phyloP scores from a whole-genome alignment of 2,888 invertebrate species.

The Drosophila multiciliata region DNA sequence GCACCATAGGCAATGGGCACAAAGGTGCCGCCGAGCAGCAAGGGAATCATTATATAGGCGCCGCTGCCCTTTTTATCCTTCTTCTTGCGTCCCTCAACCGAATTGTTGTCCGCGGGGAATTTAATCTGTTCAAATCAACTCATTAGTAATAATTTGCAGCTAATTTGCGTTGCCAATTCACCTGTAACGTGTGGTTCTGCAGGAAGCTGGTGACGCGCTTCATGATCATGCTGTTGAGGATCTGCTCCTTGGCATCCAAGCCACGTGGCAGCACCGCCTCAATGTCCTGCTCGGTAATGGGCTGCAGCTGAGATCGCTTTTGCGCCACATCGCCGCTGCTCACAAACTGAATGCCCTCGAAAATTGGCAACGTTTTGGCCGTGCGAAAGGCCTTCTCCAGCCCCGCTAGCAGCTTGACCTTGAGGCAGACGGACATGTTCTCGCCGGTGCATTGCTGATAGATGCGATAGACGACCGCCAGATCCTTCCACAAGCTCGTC shows the following conservation, averaged over 20 bases:
- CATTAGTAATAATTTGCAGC: not conserved
- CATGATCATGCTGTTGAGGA: conserved; percentile 90
- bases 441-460: conserved; percentile 92
- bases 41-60: conserved; percentile 91
- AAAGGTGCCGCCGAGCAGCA: conserved; percentile 92
- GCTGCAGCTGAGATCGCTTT: conserved; percentile 42
- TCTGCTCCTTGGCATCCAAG: conserved; percentile 89
- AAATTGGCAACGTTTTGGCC: conserved; percentile 87
- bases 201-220: conserved; percentile 91
- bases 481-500: conserved; percentile 85
- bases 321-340: conserved; percentile 86
- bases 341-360: conserved; percentile 91
- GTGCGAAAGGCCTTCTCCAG: conserved; percentile 90
- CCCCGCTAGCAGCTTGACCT: conserved; percentile 91
- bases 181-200: conserved; percentile 92
- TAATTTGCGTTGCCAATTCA: conserved; percentile 77
- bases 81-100: conserved; percentile 87
- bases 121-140: conserved; percentile 87
- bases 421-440: conserved; percentile 89
- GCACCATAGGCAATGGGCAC: conserved; percentile 93
- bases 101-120: conserved; percentile 87
- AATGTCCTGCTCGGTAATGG: conserved; percentile 87
- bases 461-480: conserved; percentile 90
- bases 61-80: conserved; percentile 88
- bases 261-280: conserved; percentile 91